Conservation (phyloP, 1,140 invertebrate genomes). For the Gonioctena quinquepunctata region DNA sequence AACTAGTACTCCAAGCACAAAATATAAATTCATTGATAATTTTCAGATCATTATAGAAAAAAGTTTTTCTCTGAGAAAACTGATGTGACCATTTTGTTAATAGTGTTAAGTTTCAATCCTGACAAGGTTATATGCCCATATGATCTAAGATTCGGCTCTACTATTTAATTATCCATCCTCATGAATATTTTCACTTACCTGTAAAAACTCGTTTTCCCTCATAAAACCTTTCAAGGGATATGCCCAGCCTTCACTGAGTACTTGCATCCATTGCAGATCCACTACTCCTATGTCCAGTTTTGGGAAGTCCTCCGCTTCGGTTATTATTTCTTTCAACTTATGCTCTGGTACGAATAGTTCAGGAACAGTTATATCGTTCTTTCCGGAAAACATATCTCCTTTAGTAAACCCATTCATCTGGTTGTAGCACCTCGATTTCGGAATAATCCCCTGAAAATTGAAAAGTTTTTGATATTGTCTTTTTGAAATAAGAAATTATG, state of each 20-base stretch:
- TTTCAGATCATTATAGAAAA: too few species aligned
- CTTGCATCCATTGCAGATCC: conserved; percentile 95
- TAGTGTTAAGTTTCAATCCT: too few species aligned
- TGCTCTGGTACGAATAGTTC: conserved; percentile 84
- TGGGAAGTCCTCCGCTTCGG: conserved; percentile 72
- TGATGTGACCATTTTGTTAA: too few species aligned
- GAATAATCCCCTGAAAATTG: conserved; percentile 31
- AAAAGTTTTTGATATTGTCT: too few species aligned
- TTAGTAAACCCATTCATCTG: background rate
- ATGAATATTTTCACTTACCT: conserved; percentile 54
- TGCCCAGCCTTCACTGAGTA: conserved; percentile 97
- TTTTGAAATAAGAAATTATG: too few species aligned
- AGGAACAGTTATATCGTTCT: conserved; percentile 63
- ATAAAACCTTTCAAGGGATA: conserved; percentile 95
- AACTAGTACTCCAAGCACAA: too few species aligned
- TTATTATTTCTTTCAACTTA: conserved; percentile 62
- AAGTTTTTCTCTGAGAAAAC: too few species aligned
- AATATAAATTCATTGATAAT: too few species aligned
- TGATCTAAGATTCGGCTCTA: too few species aligned
- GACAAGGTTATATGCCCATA: too few species aligned
- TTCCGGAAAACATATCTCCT: conserved; percentile 28
- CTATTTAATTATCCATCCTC: too few species aligned
- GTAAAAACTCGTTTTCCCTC: conserved; percentile 92
- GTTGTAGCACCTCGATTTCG: conserved; percentile 5
- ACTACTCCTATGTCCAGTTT: conserved; percentile 77